phyloP scores from a whole-genome alignment of 2,888 invertebrate genomes.

The Hetaerina titia region DNA sequence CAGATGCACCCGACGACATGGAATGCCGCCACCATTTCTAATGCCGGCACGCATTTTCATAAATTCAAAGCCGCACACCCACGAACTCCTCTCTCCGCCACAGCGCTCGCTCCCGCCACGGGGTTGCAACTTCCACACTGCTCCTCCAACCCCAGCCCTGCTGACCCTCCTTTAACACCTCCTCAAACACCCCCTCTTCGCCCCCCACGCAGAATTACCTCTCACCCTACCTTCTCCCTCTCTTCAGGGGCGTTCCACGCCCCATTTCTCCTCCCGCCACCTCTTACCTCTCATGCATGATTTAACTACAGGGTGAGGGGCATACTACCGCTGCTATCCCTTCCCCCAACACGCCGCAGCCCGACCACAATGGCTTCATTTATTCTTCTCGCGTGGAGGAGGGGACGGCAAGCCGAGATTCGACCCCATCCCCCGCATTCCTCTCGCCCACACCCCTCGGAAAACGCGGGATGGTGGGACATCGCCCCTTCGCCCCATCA shows the following conservation, averaged over 20 bases:
- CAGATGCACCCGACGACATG: not conserved
- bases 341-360: not conserved
- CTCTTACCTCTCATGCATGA: constrained; percentile 43
- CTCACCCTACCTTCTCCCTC: not conserved
- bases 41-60: not conserved
- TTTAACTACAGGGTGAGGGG: constrained; percentile 37
- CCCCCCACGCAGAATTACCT: not conserved
- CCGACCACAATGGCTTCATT: constrained; percentile 38
- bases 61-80: not conserved
- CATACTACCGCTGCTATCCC: not conserved
- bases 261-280: not conserved
- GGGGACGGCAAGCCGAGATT: not conserved
- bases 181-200: not conserved
- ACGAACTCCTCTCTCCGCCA: not conserved
- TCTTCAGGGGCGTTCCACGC: not conserved
- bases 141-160: not conserved
- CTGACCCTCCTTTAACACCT: not conserved
- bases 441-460: not conserved
- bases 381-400: not conserved
- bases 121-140: not conserved
- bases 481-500: not conserved
- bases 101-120: not conserved
- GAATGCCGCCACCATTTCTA: not conserved
- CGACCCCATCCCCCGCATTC: not conserved
- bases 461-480: no score